Conservation (phyloP, 2,113 vertebrate genomes). For the Blennius ocellaris region DNA sequence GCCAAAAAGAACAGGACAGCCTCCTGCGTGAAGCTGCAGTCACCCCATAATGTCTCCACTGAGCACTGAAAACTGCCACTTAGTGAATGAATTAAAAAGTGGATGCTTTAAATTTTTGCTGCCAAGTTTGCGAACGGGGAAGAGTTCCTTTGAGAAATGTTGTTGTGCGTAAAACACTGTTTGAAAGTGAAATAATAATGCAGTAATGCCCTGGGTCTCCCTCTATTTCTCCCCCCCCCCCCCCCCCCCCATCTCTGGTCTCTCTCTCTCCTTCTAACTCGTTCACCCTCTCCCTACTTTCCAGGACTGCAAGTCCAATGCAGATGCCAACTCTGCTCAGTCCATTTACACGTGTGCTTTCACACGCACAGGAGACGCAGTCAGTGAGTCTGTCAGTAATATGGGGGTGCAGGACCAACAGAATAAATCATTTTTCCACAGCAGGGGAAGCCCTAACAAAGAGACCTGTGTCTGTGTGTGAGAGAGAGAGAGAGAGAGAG, state of each 20-base stretch:
- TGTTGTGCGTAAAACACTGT: slow-evolving; percentile 25
- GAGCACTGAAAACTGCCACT: not conserved
- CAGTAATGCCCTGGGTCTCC: not conserved
- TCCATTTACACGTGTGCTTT: slow-evolving; percentile 29
- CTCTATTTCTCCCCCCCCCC: slow-evolving; percentile 7
- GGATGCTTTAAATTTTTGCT: not conserved
- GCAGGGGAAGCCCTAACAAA: slow-evolving; percentile 70
- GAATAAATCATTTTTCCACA: slow-evolving; percentile 77
- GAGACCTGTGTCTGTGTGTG: slow-evolving; percentile 61
- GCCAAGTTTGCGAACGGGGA: slow-evolving; percentile 14
- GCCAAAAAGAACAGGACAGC: slow-evolving; percentile 30
- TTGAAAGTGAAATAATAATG: slow-evolving; percentile 44
- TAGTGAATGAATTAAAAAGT: not conserved
- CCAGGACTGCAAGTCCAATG: slow-evolving; percentile 56
- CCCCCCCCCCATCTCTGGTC: slow-evolving; percentile 6
- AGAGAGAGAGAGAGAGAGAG: not conserved
- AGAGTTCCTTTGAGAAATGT: slow-evolving; percentile 29
- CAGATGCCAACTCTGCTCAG: slow-evolving; percentile 63
- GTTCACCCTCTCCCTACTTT: slow-evolving; percentile 58
- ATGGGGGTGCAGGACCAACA: slow-evolving; percentile 68
- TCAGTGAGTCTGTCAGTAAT: slow-evolving; percentile 68
- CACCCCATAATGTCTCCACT: slow-evolving; percentile 9
- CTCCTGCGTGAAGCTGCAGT: slow-evolving; percentile 33
- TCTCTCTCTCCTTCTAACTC: slow-evolving; percentile 36
- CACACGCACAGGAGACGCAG: slow-evolving; percentile 33